Evolutionary conservation across 2,797 vertebrate genomes (phyloP).

Genomic region (Coluber constrictor): DNA sequence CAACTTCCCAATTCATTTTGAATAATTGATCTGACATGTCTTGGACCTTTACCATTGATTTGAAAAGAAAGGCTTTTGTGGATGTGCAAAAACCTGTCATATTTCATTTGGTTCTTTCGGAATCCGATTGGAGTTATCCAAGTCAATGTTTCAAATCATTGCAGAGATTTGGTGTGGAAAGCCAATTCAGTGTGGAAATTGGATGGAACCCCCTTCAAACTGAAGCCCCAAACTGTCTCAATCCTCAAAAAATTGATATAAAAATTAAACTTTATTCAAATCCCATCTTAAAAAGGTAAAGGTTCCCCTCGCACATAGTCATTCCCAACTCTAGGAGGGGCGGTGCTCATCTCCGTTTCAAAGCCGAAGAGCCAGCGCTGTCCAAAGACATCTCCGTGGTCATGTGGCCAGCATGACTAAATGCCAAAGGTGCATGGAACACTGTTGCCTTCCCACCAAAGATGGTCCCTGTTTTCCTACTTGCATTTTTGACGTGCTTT

Average conservation of each 20-base stretch:
- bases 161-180: background rate
- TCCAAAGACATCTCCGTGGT: too few relatives aligned
- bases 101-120: background rate
- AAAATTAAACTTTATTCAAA: background rate
- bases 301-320: too few relatives aligned
- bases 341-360: too few relatives aligned
- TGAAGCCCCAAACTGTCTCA: background rate
- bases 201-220: background rate
- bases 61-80: background rate
- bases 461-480: too few relatives aligned
- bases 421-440: too few relatives aligned
- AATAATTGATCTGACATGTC: background rate
- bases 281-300: background rate
- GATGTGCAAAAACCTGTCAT: background rate
- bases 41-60: background rate
- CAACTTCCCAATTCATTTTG: background rate
- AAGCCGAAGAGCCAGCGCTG: too few relatives aligned
- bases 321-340: too few relatives aligned
- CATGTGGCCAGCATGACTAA: too few relatives aligned
- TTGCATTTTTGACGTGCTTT: too few relatives aligned
- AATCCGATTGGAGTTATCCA: background rate
- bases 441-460: too few relatives aligned
- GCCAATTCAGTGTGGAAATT: background rate
- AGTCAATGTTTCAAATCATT: background rate
- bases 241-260: background rate